phyloP scores from a whole-genome alignment of 2,113 vertebrate species.

The Casuarius casuarius region DNA sequence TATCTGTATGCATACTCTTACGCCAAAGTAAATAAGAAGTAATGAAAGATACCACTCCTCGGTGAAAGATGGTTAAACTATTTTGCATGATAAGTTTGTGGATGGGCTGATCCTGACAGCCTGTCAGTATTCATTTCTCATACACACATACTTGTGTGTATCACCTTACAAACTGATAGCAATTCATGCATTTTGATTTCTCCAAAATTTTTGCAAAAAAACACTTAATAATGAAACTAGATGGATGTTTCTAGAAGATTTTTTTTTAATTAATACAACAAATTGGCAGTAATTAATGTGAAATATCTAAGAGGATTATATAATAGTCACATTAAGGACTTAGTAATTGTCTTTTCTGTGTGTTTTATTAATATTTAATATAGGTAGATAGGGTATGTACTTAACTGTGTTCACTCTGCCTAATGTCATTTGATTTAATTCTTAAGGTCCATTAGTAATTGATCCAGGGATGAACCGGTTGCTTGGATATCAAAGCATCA shows the following conservation, averaged over 20 bases:
- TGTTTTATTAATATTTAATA: not conserved
- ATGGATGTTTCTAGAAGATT: not conserved
- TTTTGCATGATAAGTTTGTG: not conserved
- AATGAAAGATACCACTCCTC: not conserved
- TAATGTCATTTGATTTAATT: not conserved
- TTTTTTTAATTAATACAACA: not conserved
- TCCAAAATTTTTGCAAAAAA: not conserved
- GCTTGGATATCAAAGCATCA: too few species aligned
- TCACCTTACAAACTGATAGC: not conserved
- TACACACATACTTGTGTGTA: not conserved
- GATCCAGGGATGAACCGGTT: not conserved
- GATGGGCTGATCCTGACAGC: not conserved
- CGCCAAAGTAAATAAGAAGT: not conserved
- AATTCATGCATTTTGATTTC: not conserved
- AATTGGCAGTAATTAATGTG: not conserved
- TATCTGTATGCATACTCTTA: not conserved
- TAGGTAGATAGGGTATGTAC: not conserved
- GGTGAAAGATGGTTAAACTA: not conserved
- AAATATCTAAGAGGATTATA: not conserved
- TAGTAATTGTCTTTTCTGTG: not conserved
- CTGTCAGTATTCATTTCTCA: not conserved
- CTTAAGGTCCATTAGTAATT: not conserved
- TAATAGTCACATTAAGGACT: not conserved
- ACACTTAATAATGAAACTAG: not conserved
- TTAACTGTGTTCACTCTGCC: not conserved